Evolutionary conservation across 2,888 invertebrate species (phyloP), one percentile per base, ranked within the genome.

Genomic region (Macrophya alboannulata): DNA sequence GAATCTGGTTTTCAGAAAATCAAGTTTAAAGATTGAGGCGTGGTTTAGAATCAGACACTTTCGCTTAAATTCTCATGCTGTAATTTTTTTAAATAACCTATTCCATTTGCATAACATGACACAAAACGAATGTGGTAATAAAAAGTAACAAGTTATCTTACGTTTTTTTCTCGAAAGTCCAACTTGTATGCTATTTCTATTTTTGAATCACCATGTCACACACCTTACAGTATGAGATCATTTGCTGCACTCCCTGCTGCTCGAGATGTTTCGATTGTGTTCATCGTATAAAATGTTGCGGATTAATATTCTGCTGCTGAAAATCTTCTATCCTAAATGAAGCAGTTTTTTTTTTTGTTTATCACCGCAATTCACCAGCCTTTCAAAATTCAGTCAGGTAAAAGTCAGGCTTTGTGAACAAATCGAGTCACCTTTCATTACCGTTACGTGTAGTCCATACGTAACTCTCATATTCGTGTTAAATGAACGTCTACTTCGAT

Each of bases 91-190:
- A 6, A 55, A n/a, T 55, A 8, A n/a, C n/a, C 55, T 6, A n/a
- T n/a, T 51, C 17, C n/a, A n/a, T 6, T 55, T 55, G 8, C 55
- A n/a, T 55, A 55, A 55, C 6, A n/a, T 55, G 1, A 55, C n/a
- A 8, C n/a, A n/a, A 8, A n/a, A 55, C 8, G 55, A 17, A 55
- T 55, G 55, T 8, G 6, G 55, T 55, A 55, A n/a, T 55, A 8
- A 55, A 55, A 55, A 55, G 55, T 55, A n/a, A n/a, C n/a, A 8
- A 55, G n/a, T n/a, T 55, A n/a, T n/a, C n/a, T n/a, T 1, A 55
- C 55, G 55, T n/a, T 55, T n/a, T 55, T 55, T 55, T n/a, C n/a
- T n/a, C n/a, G 55, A 55, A 55, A 55, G 55, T 55, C n/a, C n/a
- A 5, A 15, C 51, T 51, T 51, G n/a, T 55, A 4, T 31, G 31